Evolutionary conservation across 2,797 vertebrate species (phyloP), one percentile per base, ranked within the genome.

Genomic region (Phataginus tricuspis): DNA sequence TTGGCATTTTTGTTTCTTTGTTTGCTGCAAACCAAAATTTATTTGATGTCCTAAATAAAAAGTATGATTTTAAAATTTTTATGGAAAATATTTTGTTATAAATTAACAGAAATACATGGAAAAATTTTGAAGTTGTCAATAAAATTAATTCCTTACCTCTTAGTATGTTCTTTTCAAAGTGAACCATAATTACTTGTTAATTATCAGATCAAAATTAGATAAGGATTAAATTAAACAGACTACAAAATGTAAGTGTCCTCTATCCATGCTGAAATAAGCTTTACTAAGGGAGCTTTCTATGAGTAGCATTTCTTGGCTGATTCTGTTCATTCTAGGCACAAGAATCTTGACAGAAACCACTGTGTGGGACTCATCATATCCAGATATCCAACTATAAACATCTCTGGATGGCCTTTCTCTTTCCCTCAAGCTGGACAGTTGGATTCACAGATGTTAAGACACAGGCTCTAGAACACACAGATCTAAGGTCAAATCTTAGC

Each of bases 41-140:
- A 82, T 57, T 66, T 86, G 34, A n/a, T 72, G 13, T 66, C 34
- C 37, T 93, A 63, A 86, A 78, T 63, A 94, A 53, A 84, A 94
- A 77, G 59, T 89, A 53, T 87, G 23, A 72, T 71, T 80, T 96
- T 34, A 7, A 86, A 53, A 19, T 14, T 59, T 88, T 18, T 77
- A 25, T 72, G 29, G 87, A 19, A 91, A 97, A 49, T 53, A 53
- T 95, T 68, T 91, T 93, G 37, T 80, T 42, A 75, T 51, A 95
- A 23, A 77, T 51, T 88, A 85, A 39, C 12, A 14, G 80, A 86
- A 78, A 53, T 82, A 57, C 13, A 15, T 84, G 25, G 34, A 27
- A 4, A 86, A 91, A 77, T 53, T 6, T 69, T 92, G n/a, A 82
- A 57, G 79, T 87, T 92, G 10, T 80, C 82, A 92, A 53, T 74